Base-by-base conservation (phyloP, 2,888 invertebrate species). In the Lasioglossum leucozonium region DNA sequence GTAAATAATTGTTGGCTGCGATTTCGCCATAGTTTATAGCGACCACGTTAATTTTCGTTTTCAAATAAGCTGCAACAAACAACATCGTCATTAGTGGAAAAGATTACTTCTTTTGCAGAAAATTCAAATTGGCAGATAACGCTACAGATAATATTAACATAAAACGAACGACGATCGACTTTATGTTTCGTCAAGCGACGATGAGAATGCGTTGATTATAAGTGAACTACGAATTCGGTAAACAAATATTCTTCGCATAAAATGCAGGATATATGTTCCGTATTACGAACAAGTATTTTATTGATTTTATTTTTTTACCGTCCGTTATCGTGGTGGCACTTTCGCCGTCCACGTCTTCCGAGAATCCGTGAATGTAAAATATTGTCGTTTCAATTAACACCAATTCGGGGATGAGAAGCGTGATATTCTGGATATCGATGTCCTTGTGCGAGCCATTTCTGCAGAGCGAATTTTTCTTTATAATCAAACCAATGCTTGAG, bases 1-100 rank as follows among this genome's bases (percentile, higher is more conserved):
- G 0, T 0, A 40, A 1, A n/a, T 77, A 77, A 37, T 16, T 1
- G 1, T n/a, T 11, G 3, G 0, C 11, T 4, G 71, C 40, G 4
- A 96, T 88, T 87, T 95, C 94, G 13, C 95, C 90, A 95, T 96
- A 96, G 90, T 96, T 96, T 81, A 95, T 86, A 3, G 94, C 91
- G 22, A 96, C 87, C 0, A 95, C 86, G 87, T 96, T 96, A 92
- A 95, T 95, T 5, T 94, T 91, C 4, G 81, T 86, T 0, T 95
- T 88, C 0, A 95, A 74, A 88, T 96, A 96, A 0, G 95, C 95
- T 75, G 87, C 30, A 75, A 84, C n/a, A 30, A n/a, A 11, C 5
- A 1, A 44, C 16, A 5, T 16, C 44, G 16, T 16, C 44, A 16
- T 51, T 51, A 8, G 22, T 47, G 6, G 5, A 47, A 47, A 1